These are phyloP conservation scores for Protomyctophum bolini DNA, from an alignment of 2,113 vertebrate genomes.

Conservation along the genomic window DNA sequence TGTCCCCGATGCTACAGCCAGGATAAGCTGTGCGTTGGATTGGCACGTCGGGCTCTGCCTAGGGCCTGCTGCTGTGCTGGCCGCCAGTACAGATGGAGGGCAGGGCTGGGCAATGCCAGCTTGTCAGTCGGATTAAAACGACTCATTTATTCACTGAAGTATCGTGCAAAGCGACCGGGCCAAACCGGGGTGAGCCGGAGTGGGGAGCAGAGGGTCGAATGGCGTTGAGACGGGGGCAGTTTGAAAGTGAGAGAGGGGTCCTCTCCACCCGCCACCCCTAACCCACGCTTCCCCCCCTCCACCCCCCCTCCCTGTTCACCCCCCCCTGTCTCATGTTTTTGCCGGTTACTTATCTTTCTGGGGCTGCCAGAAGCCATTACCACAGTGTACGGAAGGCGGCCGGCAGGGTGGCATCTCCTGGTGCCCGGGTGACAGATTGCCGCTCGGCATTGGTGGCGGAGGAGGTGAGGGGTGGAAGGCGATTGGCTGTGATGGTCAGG, in stretches of 20 bases:
- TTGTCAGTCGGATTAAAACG: constrained; percentile 99
- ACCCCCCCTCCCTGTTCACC: constrained; percentile 75
- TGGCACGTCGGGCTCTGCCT: constrained; percentile 79
- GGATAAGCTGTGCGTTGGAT: constrained; percentile 85
- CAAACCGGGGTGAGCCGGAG: constrained; percentile 81
- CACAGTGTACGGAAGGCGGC: constrained; percentile 93
- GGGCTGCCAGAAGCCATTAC: constrained; percentile 99
- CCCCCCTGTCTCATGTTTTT: constrained; percentile 68
- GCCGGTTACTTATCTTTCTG: constrained; percentile 75
- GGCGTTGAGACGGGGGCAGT: constrained; percentile 74
- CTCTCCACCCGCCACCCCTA: constrained; percentile 45
- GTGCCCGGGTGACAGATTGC: constrained; percentile 98
- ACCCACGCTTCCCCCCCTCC: constrained; percentile 28
- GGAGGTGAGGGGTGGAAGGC: constrained; percentile 86
- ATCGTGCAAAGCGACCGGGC: constrained; percentile 95
- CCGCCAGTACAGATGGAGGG: constrained; percentile 98
- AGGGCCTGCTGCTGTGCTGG: constrained; percentile 83
- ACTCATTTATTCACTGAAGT: constrained; percentile 99
- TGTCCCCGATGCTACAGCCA: constrained; percentile 85
- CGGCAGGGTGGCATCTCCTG: constrained; percentile 93
- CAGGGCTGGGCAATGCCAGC: constrained; percentile 97
- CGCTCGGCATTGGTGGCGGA: constrained; percentile 90
- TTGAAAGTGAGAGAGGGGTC: constrained; percentile 72
- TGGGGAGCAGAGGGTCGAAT: constrained; percentile 57
- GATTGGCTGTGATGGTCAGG: constrained; percentile 92